Percentiles rank a stretch among this genome's conserved stretches.
Conservation (phyloP, 2,113 vertebrate species). For the Craseonycteris thonglongyai region DNA sequence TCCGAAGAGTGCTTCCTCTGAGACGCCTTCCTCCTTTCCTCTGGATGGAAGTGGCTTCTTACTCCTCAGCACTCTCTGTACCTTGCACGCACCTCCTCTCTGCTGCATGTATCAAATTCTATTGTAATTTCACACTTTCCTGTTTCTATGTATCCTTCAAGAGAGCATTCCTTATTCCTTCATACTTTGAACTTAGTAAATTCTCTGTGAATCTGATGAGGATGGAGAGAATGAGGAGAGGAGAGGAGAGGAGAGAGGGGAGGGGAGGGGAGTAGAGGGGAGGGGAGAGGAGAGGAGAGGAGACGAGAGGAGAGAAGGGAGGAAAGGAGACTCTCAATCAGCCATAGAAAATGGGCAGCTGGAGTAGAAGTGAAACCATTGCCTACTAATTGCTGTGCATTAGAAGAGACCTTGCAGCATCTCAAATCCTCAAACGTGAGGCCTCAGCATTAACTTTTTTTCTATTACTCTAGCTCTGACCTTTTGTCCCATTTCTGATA, state of each 20-base stretch:
- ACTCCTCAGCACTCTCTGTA: neutral
- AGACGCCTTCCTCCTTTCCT: neutral
- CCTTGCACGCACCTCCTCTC: neutral
- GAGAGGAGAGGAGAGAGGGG: neutral
- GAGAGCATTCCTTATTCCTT: neutral
- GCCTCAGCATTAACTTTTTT: neutral
- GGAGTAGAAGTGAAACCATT: neutral
- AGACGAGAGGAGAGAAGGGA: neutral
- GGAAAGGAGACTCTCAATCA: neutral
- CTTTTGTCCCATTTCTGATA: conserved; percentile 57
- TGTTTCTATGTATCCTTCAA: neutral
- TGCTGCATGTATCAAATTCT: neutral
- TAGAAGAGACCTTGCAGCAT: neutral
- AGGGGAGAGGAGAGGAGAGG: neutral
- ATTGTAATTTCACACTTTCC: neutral
- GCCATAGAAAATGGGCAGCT: neutral
- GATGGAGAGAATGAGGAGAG: neutral
- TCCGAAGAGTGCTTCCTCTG: neutral
- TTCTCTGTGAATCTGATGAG: neutral
- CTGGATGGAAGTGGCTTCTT: neutral
- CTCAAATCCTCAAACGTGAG: neutral
- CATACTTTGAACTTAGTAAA: neutral
- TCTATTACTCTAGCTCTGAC: neutral
- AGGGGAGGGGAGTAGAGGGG: neutral
- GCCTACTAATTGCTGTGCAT: neutral